Base-by-base conservation (phyloP, 1,140 invertebrate species). In the Cheumatopsyche charites region DNA sequence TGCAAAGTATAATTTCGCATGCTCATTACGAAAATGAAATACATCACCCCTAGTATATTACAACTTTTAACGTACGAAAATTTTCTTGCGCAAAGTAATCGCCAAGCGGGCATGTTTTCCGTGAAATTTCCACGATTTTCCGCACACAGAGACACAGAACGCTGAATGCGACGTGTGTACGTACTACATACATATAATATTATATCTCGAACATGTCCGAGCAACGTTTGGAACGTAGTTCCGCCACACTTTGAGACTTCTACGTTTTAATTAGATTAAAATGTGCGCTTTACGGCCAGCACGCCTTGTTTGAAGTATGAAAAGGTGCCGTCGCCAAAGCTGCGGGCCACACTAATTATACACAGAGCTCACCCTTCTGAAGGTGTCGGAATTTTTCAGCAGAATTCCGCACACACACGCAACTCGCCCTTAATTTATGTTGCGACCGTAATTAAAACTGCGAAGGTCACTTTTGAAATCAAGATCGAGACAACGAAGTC, bases 361-460 rank as follows among this genome's bases (percentile, higher is more conserved):
- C 23, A 13, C 29, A 36, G 29, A 36, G 9, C 29, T 9, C 29
- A 4, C 3, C 29, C 29, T 36, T 36, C 29, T 4, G 29, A 9
- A 36, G 29, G 3, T 9, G 29, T 36, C 23, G 21, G 55, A 58
- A 58, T 58, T 58, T 58, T 58, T 58, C 29, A 58, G 55, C 23
- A 21, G 21, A 58, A 58, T 58, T 58, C 55, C 55, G 21, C 55
- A 26, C 55, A 58, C 55, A 58, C 55, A 58, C 55, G 55, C 55
- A 58, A 58, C 55, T 58, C 23, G 17, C 55, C 55, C 55, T 58
- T 58, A 11, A 58, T 58, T 25, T 58, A 58, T 58, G 21, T 58
- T 58, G 55, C 25, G 55, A 58, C 55, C 21, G 55, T 58, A 58
- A 58, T 58, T 58, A 58, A 58, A 58, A 58, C 55, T 58, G 55